These are phyloP conservation scores for Oxyteleia sp. DNA, from an alignment of 2,888 invertebrate species.

Conservation along the genomic window DNA sequence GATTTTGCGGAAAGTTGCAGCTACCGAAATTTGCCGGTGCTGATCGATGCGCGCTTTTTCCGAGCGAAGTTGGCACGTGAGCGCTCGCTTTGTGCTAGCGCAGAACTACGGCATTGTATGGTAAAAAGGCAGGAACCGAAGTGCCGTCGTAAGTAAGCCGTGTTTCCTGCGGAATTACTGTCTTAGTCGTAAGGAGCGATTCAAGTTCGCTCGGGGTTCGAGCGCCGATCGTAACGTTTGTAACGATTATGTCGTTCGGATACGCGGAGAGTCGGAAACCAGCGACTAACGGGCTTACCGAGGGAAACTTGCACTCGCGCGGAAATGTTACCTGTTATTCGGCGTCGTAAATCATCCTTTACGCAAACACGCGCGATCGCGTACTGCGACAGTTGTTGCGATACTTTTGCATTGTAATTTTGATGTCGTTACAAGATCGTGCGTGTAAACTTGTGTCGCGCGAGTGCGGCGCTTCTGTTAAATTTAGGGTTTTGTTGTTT, in stretches of 20 bases:
- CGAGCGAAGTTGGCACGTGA: conserved; percentile 56
- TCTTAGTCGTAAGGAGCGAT: conserved; percentile 36
- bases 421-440: neutral
- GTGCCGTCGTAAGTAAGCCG: conserved; percentile 14
- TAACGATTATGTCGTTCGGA: conserved; percentile 60
- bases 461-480: no score
- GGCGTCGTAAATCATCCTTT: conserved; percentile 38
- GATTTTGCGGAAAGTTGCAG: conserved; percentile 24
- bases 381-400: conserved; percentile 38
- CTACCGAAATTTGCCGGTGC: conserved; percentile 33
- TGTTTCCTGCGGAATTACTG: conserved; percentile 55
- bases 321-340: conserved; percentile 52
- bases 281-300: conserved; percentile 32
- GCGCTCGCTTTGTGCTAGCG: conserved; percentile 17
- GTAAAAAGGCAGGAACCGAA: conserved; percentile 32
- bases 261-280: conserved; percentile 49
- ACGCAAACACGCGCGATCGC: conserved; percentile 34
- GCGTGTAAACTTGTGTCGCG: conserved; percentile 4
- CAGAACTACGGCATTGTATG: conserved; percentile 3
- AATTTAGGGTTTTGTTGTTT: conserved; percentile 5
- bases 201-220: conserved; percentile 16
- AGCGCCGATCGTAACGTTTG: conserved; percentile 37
- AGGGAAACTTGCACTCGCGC: conserved; percentile 30
- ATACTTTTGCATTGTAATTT: conserved; percentile 41
- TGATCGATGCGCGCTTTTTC: conserved; percentile 48